Percentiles rank a stretch among this genome's conserved stretches.
These are phyloP conservation scores for Actinia equina DNA, from an alignment of 64 coral and sea anemone genomes.

Conservation along the genomic window DNA sequence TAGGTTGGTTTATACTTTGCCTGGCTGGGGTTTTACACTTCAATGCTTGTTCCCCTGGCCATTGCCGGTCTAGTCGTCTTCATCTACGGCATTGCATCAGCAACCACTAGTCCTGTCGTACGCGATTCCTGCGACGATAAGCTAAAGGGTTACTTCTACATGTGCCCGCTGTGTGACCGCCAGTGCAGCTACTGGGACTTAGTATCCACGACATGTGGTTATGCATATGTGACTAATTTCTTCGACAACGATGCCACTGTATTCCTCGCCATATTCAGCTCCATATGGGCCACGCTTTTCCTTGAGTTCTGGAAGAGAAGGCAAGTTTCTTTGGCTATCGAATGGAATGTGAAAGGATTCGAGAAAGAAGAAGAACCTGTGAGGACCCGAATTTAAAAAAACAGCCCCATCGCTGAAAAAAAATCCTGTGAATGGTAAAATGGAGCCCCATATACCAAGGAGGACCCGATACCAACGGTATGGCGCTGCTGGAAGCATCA, in stretches of 20 bases:
- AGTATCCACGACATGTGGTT: conserved; percentile 36
- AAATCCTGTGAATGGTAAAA: conserved; percentile 55
- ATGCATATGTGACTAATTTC: conserved; percentile 65
- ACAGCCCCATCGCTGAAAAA: conserved; percentile 51
- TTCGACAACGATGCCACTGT: conserved; percentile 71
- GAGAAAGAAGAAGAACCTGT: conserved; percentile 55
- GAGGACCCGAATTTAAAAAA: conserved; percentile 54
- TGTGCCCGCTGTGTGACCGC: conserved; percentile 74
- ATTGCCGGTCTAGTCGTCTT: conserved; percentile 66
- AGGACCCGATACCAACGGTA: conserved; percentile 36
- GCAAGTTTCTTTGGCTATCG: conserved; percentile 49
- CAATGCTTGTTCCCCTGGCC: conserved; percentile 64
- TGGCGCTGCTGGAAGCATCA: conserved; percentile 22
- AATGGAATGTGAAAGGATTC: conserved; percentile 65
- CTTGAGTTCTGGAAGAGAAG: conserved; percentile 92
- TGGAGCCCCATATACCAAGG: conserved; percentile 45
- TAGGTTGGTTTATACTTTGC: conserved; percentile 68
- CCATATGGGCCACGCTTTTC: conserved; percentile 83
- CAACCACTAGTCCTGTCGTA: conserved; percentile 40
- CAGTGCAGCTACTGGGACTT: conserved; percentile 75
- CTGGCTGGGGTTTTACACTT: conserved; percentile 74
- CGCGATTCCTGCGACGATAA: conserved; percentile 48
- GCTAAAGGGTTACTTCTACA: conserved; percentile 49
- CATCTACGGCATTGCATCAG: conserved; percentile 43
- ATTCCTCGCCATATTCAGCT: conserved; percentile 59